Evolutionary conservation across 1,140 invertebrate genomes (phyloP).

Genomic region (Drosophila bipectinata): DNA sequence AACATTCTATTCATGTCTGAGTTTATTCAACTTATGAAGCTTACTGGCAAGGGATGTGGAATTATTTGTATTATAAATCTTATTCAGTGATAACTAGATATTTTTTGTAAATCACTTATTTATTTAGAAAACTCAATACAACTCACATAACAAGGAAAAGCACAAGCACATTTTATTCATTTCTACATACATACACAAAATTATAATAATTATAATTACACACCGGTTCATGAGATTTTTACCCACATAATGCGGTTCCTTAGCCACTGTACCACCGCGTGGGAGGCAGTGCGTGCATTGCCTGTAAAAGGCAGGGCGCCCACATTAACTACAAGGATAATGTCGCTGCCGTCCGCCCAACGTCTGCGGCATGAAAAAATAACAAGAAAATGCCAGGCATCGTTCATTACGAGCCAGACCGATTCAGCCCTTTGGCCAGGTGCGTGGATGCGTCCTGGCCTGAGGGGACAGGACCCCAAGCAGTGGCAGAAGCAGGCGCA

Average conservation of each 20-base stretch:
- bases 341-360: slow-evolving; percentile 42
- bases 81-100: background rate
- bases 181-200: too few species aligned
- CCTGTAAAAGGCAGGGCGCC: slow-evolving; percentile 46
- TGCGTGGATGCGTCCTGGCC: slow-evolving; percentile 21
- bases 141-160: too few species aligned
- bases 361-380: slow-evolving; percentile 62
- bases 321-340: slow-evolving; percentile 79
- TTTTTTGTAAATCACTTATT: background rate
- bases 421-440: slow-evolving; percentile 46
- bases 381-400: slow-evolving; percentile 78
- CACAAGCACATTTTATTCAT: too few species aligned
- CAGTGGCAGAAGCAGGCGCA: slow-evolving; percentile 5
- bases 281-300: slow-evolving; percentile 48
- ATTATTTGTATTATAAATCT: background rate
- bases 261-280: slow-evolving; percentile 33
- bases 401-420: slow-evolving; percentile 61
- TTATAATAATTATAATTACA: too few species aligned
- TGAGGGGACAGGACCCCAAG: background rate
- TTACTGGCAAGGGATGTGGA: too few species aligned
- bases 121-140: background rate
- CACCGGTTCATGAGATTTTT: too few species aligned
- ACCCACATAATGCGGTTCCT: too few species aligned
- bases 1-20: slow-evolving; percentile 17
- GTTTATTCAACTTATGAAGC: background rate